Conservation (phyloP, 2,888 invertebrate genomes). For the Unio pictorum region DNA sequence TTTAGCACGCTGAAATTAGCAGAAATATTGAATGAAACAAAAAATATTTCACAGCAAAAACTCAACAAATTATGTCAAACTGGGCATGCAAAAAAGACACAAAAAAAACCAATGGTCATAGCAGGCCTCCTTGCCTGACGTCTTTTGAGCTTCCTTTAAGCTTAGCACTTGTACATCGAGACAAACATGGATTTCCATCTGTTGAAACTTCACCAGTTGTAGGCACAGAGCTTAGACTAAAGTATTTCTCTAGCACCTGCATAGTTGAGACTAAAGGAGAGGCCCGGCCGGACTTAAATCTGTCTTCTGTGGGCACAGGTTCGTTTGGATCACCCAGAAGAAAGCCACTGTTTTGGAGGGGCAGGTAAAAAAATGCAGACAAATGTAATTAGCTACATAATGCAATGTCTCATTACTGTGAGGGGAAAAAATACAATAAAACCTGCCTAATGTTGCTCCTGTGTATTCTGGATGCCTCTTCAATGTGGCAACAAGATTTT, state of each 20-base stretch:
- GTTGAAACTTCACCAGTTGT: slow-evolving; percentile 10
- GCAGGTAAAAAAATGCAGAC: slow-evolving; percentile 17
- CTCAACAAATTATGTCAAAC: neutral
- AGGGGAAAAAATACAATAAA: no score
- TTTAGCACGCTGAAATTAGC: neutral
- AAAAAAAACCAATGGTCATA: slow-evolving; percentile 11
- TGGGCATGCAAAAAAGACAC: neutral
- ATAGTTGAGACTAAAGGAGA: slow-evolving; percentile 48
- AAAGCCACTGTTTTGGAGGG: slow-evolving; percentile 43
- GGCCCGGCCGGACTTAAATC: slow-evolving; percentile 28
- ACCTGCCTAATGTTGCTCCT: no score
- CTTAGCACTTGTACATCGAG: slow-evolving; percentile 14
- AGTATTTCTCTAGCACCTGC: slow-evolving; percentile 51
- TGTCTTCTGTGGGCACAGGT: neutral
- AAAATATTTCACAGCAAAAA: slow-evolving; percentile 2
- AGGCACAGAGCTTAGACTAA: slow-evolving; percentile 45
- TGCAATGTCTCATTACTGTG: neutral
- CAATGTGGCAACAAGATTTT: no score
- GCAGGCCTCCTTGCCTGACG: slow-evolving; percentile 39
- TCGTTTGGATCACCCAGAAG: slow-evolving; percentile 24
- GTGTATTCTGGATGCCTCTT: no score
- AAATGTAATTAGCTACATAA: slow-evolving; percentile 5
- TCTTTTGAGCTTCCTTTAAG: slow-evolving; percentile 28
- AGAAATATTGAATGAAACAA: slow-evolving; percentile 2
- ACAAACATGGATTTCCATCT: slow-evolving; percentile 16